Evolutionary conservation across 2,113 vertebrate species (phyloP).

Genomic region (Lepisosteus osseus): DNA sequence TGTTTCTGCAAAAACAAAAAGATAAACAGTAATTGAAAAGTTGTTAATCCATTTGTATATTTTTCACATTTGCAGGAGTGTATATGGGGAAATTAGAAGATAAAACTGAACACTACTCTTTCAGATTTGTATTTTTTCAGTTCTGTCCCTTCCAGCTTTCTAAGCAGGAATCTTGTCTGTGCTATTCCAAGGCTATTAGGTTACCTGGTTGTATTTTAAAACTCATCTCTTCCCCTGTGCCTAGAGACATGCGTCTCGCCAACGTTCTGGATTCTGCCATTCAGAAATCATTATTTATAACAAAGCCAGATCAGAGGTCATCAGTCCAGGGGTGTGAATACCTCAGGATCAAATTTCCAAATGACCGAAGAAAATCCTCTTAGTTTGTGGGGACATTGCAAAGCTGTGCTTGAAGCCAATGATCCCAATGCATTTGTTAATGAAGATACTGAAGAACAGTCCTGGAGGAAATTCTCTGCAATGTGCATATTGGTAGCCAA

Average conservation of each 20-base stretch:
- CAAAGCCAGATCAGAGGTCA: conserved; percentile 8
- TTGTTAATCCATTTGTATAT: no score
- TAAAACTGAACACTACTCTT: neutral
- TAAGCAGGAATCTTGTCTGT: neutral
- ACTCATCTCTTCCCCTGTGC: neutral
- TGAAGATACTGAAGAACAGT: conserved; percentile 7
- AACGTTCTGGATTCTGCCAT: neutral
- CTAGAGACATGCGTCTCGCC: neutral
- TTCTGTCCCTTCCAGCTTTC: neutral
- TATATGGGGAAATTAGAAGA: neutral
- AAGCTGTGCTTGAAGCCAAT: neutral
- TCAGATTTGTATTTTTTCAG: neutral
- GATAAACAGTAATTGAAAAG: no score
- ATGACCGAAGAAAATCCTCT: conserved; percentile 6
- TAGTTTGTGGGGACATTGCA: conserved; percentile 2
- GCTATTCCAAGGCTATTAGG: neutral
- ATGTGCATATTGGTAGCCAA: neutral
- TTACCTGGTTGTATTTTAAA: neutral
- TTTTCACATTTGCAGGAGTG: no score
- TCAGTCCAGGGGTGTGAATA: conserved; percentile 13
- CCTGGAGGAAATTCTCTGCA: neutral
- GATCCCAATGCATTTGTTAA: conserved; percentile 6
- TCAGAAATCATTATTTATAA: conserved; percentile 15
- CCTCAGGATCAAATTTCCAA: conserved; percentile 11
- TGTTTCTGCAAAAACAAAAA: no score